These are phyloP conservation scores for Amblyraja radiata DNA, from an alignment of 2,797 vertebrate genomes.

Conservation along the genomic window DNA sequence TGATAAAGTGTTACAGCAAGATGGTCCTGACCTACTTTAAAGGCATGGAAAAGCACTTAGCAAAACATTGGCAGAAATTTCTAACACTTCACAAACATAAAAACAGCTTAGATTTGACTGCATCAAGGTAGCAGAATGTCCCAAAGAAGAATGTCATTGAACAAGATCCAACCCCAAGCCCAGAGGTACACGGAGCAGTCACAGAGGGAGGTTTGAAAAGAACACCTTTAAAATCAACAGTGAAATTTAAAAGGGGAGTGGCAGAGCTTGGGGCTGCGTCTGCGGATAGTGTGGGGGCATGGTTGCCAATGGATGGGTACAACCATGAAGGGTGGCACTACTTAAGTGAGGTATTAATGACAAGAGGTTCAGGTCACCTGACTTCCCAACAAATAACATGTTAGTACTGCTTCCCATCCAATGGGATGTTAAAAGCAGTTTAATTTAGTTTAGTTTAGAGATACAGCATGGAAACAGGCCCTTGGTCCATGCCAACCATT, in stretches of 20 bases:
- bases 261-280: not conserved
- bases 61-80: not conserved
- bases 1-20: not conserved
- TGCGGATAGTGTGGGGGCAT: not conserved
- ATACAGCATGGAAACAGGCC: no score
- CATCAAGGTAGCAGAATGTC: not conserved
- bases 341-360: no score
- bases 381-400: not conserved
- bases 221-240: not conserved
- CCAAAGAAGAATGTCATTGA: not conserved
- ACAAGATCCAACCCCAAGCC: not conserved
- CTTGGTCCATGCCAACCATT: no score
- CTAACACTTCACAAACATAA: no score
- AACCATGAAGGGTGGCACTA: not conserved
- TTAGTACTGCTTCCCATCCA: not conserved
- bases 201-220: not conserved
- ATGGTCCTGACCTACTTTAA: not conserved
- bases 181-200: not conserved
- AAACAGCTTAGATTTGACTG: not conserved
- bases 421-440: not conserved
- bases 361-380: not conserved
- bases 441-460: no score
- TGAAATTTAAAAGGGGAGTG: not conserved
- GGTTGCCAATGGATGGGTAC: not conserved
- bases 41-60: no score